Conservation (phyloP, 1,140 invertebrate genomes). For the Rhopalosiphum padi region DNA sequence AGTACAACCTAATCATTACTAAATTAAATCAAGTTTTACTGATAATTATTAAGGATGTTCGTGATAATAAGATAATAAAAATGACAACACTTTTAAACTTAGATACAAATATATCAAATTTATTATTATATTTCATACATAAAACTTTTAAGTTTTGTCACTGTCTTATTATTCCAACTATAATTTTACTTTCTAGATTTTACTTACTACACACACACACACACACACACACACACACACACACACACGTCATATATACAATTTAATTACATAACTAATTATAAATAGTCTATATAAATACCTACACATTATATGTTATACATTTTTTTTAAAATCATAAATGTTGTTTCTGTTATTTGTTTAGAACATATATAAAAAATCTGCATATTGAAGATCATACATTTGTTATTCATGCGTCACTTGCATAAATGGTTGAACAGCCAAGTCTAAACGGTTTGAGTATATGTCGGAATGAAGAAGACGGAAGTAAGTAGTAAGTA, state of each 20-base stretch:
- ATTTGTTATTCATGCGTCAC: not conserved
- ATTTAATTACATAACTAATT: too few relatives aligned
- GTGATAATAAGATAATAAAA: not conserved
- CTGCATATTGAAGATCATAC: not conserved
- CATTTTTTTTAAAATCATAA: not conserved
- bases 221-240: too few relatives aligned
- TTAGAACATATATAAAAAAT: not conserved
- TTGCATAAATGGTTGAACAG: not conserved
- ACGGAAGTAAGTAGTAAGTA: not conserved
- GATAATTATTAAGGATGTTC: not conserved
- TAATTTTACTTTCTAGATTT: too few relatives aligned
- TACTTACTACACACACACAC: too few relatives aligned
- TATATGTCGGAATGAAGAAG: not conserved
- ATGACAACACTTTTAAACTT: not conserved
- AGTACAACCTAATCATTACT: not conserved
- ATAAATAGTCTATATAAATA: not conserved
- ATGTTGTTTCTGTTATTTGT: not conserved
- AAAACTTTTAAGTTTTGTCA: too few relatives aligned
- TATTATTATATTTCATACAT: too few relatives aligned
- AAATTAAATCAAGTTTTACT: not conserved
- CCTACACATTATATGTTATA: not conserved
- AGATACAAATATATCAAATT: not conserved
- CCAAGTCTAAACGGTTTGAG: not conserved
- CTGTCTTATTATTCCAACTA: too few relatives aligned
- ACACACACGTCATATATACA: too few relatives aligned